Base-by-base conservation (phyloP, 2,113 vertebrate species). In the Romanogobio albipinnatus region DNA sequence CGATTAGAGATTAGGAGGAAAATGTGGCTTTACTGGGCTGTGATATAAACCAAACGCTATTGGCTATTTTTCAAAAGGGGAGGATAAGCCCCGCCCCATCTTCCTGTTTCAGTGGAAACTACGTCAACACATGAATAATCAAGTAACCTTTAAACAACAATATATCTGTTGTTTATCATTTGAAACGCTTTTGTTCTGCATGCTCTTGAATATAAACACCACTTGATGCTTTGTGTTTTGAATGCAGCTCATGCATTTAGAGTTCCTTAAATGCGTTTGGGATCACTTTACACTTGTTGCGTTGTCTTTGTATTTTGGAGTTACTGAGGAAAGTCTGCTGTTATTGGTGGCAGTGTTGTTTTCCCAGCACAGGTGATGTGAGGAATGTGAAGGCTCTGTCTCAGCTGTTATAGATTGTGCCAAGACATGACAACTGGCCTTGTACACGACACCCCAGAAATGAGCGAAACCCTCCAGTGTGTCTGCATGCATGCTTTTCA, bases 381-480 rank as follows among this genome's bases (percentile, higher is more conserved):
- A 91, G 93, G 93, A 95, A 94, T 94, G 93, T 82, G 90, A 90
- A 87, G 75, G 68, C 85, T 90, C 90, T 93, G 92, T 87, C 85
- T 87, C 94, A 94, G 93, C 94, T 94, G 94, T 91, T 84, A n/a
- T 85, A 92, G 90, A 83, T 59, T 83, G 45, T 47, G 86, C 73
- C 87, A 13, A 9, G 83, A 76, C 85, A 51, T 64, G 75, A 88
- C 93, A 95, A 93, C 92, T 95, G 93, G 89, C 89, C 89, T 77
- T 49, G 93, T 90, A 93, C 92, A 88, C 76, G 91, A 93, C 88
- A 92, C 45, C 6, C 1, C 1, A 77, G 33, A 74, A 33, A 84
- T 80, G 1, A 17, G 22, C 80, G 11, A 51, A 76, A 71, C 84
- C 14, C 39, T 53, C 19, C 6, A 26, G 47, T 71, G 14, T 5